Percentiles rank a stretch among this genome's conserved stretches.
These are phyloP conservation scores for Indri indri DNA, from an alignment of 2,113 vertebrate genomes.

Conservation along the genomic window DNA sequence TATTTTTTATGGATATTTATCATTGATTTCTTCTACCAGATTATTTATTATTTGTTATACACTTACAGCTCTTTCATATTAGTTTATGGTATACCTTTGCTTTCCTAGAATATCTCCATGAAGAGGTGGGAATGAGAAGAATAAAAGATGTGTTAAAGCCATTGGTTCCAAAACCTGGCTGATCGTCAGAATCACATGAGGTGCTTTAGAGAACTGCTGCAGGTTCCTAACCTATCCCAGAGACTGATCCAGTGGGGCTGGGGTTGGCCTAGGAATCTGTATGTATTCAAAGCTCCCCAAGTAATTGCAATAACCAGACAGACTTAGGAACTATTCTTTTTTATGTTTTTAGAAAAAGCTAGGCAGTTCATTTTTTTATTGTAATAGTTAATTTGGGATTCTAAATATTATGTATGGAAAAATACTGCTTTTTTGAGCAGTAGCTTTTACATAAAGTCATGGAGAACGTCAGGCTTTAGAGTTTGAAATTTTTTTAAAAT, in stretches of 20 bases:
- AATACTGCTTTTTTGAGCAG: neutral
- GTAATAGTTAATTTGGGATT: conserved; percentile 2
- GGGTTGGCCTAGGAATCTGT: neutral
- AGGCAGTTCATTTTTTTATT: conserved; percentile 8
- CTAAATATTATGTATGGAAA: conserved; percentile 5
- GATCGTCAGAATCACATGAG: neutral
- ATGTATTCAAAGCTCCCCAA: neutral
- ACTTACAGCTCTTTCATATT: neutral
- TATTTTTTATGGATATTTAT: neutral
- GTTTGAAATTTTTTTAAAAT: conserved; percentile 4
- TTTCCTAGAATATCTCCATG: neutral
- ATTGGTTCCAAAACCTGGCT: neutral
- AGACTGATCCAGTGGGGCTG: neutral
- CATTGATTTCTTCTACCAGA: conserved; percentile 3
- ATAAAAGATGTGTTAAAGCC: neutral
- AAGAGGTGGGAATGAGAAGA: conserved; percentile 39
- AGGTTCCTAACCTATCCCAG: neutral
- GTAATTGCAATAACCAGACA: neutral
- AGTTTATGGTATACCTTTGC: neutral
- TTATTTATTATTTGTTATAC: neutral
- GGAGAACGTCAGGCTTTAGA: neutral
- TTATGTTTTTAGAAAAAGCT: conserved; percentile 2
- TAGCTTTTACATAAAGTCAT: neutral
- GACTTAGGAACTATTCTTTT: neutral
- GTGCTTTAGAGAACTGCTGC: neutral